These are phyloP conservation scores for Gnathonemus echidnorhynchus DNA, from an alignment of 2,113 vertebrate genomes.

Conservation along the genomic window DNA sequence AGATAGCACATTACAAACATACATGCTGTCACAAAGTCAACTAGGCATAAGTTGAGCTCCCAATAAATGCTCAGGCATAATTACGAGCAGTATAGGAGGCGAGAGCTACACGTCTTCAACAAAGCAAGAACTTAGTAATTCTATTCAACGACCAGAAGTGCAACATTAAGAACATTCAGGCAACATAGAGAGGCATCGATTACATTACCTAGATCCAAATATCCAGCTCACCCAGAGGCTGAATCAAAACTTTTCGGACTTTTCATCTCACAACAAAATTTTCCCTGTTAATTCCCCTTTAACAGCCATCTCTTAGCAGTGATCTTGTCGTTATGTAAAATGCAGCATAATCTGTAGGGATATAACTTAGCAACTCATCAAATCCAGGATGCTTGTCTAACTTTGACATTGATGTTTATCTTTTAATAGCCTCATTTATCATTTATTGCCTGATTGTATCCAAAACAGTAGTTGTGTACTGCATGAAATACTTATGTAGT, in stretches of 20 bases:
- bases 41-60: neutral
- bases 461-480: neutral
- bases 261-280: neutral
- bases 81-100: neutral
- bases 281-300: neutral
- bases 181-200: neutral
- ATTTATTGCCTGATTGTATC: neutral
- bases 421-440: neutral
- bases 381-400: neutral
- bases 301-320: neutral
- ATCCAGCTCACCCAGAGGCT: neutral
- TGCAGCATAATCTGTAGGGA: neutral
- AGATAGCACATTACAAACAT: neutral
- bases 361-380: neutral
- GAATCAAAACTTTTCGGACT: neutral
- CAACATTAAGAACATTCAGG: neutral
- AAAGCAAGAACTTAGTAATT: neutral
- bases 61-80: neutral
- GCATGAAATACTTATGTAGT: neutral
- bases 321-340: neutral
- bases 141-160: neutral
- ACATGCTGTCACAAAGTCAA: neutral
- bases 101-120: neutral
- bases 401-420: neutral
- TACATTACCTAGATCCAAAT: too few relatives aligned